Evolutionary conservation across 2,797 vertebrate species (phyloP).

Genomic region (Enteromius viviparus): DNA sequence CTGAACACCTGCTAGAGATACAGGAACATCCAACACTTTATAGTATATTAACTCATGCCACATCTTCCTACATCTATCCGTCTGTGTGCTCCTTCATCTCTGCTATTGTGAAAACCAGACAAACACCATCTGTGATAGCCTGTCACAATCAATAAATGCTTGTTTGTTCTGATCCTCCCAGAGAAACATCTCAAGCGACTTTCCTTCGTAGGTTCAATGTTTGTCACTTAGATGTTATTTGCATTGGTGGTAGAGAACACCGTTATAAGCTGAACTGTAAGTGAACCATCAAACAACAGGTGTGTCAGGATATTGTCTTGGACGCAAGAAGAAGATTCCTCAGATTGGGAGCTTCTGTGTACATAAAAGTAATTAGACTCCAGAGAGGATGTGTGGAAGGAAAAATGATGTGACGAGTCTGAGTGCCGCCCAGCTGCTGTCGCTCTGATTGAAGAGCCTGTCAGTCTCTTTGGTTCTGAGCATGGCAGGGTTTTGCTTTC

Average conservation of each 20-base stretch:
- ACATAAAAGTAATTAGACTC: conserved; percentile 48
- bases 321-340: conserved; percentile 1
- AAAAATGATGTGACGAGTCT: conserved; percentile 23
- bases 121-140: conserved; percentile 19
- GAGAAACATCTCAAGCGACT: conserved; percentile 27
- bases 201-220: neutral
- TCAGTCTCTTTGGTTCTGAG: conserved; percentile 40
- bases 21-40: conserved; percentile 6
- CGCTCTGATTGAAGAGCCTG: conserved; percentile 38
- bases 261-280: neutral
- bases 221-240: conserved; percentile 29
- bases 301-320: conserved; percentile 18
- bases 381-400: conserved; percentile 29
- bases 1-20: conserved; percentile 34
- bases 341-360: conserved; percentile 6
- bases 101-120: conserved; percentile 27
- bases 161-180: conserved; percentile 19
- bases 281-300: conserved; percentile 34
- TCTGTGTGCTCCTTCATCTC: neutral
- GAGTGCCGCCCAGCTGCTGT: conserved; percentile 34
- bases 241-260: conserved; percentile 21
- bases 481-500: conserved; percentile 20
- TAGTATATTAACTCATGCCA: neutral
- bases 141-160: conserved; percentile 24
- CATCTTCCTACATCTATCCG: neutral